Percentiles rank a stretch among this genome's conserved stretches.
Evolutionary conservation across 2,888 invertebrate species (phyloP).

Genomic region (Mimachlamys varia): DNA sequence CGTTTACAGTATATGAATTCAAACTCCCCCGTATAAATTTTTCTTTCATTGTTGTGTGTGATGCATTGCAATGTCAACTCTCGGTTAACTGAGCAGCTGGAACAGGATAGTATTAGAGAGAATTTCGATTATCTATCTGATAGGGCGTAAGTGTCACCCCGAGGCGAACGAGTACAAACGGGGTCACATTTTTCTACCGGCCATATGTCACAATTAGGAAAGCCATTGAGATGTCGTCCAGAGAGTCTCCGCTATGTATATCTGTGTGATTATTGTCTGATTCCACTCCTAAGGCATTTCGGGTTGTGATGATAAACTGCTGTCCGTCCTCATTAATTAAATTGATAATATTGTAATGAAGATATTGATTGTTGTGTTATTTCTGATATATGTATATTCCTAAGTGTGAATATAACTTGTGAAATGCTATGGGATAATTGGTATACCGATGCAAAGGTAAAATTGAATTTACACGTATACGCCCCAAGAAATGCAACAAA

Average conservation of each 20-base stretch:
- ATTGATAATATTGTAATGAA: neutral
- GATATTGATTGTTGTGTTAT: too few relatives aligned
- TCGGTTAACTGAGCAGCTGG: neutral
- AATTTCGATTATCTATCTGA: neutral
- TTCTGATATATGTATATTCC: too few relatives aligned
- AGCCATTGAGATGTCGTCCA: neutral
- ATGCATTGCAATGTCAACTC: neutral
- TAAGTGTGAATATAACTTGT: too few relatives aligned
- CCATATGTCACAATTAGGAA: neutral
- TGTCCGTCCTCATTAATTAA: neutral
- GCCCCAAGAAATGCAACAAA: too few relatives aligned
- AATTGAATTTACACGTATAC: too few relatives aligned
- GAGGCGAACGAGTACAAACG: neutral
- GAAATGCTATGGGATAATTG: too few relatives aligned
- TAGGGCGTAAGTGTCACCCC: neutral
- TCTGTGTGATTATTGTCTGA: neutral
- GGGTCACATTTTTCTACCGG: neutral
- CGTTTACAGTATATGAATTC: too few relatives aligned
- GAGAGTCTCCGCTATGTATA: neutral
- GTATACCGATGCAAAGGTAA: too few relatives aligned
- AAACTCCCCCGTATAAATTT: too few relatives aligned
- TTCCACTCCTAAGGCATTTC: neutral
- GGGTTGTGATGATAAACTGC: neutral
- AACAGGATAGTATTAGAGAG: neutral
- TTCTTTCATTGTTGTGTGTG: neutral